phyloP scores from a whole-genome alignment of 2,113 vertebrate genomes.

The Ochotona curzoniae region DNA sequence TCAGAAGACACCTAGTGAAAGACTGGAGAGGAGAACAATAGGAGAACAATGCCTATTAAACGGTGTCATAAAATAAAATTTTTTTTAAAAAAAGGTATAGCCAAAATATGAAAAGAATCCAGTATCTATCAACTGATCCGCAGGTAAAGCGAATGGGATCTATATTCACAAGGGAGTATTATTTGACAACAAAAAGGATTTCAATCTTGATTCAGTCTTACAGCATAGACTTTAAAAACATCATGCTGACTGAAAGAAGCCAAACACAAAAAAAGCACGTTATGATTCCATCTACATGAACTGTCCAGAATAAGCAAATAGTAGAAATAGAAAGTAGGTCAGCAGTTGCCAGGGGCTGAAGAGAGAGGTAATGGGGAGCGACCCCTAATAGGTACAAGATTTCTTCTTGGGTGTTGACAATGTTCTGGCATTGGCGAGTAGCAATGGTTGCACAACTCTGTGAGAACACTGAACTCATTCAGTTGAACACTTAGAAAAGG shows the following conservation, averaged over 20 bases:
- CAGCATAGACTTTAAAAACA: not conserved
- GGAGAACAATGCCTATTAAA: too few relatives aligned
- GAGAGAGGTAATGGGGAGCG: not conserved
- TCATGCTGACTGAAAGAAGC: not conserved
- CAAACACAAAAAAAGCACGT: not conserved
- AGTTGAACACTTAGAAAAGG: not conserved
- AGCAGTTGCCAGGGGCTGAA: not conserved
- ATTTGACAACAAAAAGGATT: not conserved
- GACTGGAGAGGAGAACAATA: too few relatives aligned
- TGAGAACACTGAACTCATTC: not conserved
- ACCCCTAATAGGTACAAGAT: not conserved
- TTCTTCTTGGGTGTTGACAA: not conserved
- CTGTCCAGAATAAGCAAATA: not conserved
- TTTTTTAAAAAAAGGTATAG: not conserved
- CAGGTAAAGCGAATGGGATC: not conserved
- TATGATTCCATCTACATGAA: not conserved
- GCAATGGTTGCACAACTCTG: not conserved
- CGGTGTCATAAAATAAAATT: too few relatives aligned
- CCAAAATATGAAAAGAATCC: not conserved
- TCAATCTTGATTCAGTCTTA: not conserved
- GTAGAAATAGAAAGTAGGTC: slow-evolving; percentile 1
- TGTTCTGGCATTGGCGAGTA: not conserved
- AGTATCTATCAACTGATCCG: not conserved
- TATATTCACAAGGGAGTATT: not conserved
- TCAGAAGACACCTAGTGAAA: too few relatives aligned